A percentile compares a stretch with the other conserved stretches of the same genome.
Conservation (phyloP, 2,888 invertebrate genomes). For the Lasioglossum leucozonium region DNA sequence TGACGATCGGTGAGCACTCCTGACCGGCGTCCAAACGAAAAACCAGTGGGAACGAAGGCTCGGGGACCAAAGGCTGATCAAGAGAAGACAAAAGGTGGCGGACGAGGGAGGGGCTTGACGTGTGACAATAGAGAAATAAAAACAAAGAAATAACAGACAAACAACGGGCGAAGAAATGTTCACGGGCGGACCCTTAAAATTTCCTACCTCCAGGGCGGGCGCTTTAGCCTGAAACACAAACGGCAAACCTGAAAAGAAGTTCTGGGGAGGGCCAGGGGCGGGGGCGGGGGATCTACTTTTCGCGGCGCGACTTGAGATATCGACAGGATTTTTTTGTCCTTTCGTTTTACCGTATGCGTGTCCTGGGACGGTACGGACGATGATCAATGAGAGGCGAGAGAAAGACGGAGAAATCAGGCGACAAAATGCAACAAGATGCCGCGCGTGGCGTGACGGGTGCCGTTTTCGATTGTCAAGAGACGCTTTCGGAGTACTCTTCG, state of each 20-base stretch:
- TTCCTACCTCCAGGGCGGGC: conserved; percentile 83
- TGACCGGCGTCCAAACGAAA: conserved; percentile 54
- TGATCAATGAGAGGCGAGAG: conserved; percentile 19
- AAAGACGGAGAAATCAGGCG: conserved; percentile 45
- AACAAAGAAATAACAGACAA: conserved; percentile 47
- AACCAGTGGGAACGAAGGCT: conserved; percentile 33
- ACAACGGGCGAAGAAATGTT: conserved; percentile 68
- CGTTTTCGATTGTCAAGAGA: neutral
- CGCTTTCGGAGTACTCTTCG: no score
- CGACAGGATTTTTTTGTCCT: neutral
- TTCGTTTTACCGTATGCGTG: neutral
- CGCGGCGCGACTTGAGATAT: conserved; percentile 16
- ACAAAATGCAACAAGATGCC: conserved; percentile 75
- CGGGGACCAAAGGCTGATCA: conserved; percentile 14
- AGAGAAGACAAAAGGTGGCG: conserved; percentile 45
- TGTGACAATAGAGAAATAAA: conserved; percentile 1
- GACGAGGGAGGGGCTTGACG: conserved; percentile 14
- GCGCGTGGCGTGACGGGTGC: conserved; percentile 3
- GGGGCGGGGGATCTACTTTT: neutral
- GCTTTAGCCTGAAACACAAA: conserved; percentile 84
- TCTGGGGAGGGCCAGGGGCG: conserved; percentile 16
- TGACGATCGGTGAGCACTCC: conserved; percentile 68
- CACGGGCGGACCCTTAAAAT: conserved; percentile 78
- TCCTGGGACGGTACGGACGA: neutral
- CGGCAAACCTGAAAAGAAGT: conserved; percentile 81